Conservation (phyloP, 2,888 invertebrate species). For the Xanthorhoe spadicearia region DNA sequence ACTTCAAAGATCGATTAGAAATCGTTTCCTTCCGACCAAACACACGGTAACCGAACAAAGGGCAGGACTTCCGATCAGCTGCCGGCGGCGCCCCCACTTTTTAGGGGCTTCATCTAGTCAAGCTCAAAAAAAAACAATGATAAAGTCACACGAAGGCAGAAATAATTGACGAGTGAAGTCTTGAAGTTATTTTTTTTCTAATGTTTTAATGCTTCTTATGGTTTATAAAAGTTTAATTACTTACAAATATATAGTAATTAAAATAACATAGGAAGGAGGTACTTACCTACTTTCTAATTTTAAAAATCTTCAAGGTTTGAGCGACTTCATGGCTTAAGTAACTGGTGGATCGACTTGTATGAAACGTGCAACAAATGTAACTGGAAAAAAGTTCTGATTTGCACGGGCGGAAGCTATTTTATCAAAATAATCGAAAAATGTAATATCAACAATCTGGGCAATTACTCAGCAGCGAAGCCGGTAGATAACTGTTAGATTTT, state of each 20-base stretch:
- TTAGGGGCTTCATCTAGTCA: constrained; percentile 78
- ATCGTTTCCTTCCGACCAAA: constrained; percentile 70
- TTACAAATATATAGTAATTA: not conserved
- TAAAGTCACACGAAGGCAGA: constrained; percentile 54
- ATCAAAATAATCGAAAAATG: not conserved
- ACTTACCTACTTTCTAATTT: too few species aligned
- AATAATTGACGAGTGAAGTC: constrained; percentile 45
- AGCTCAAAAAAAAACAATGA: constrained; percentile 64
- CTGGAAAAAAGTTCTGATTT: too few species aligned
- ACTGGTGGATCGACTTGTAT: too few species aligned
- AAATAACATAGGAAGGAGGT: too few species aligned
- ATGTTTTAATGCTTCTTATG: constrained; percentile 36
- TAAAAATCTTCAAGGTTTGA: too few species aligned
- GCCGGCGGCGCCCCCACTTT: constrained; percentile 72
- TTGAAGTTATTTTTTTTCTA: constrained; percentile 29
- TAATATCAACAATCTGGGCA: not conserved
- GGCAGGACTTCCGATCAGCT: constrained; percentile 85
- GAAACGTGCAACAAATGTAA: too few species aligned
- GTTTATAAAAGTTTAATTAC: constrained; percentile 1
- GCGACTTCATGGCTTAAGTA: too few species aligned
- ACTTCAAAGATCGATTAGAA: constrained; percentile 47
- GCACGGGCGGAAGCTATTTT: constrained; percentile 4
- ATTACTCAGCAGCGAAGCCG: not conserved
- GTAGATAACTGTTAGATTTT: not conserved
- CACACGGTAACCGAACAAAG: constrained; percentile 78